Evolutionary conservation across 2,113 vertebrate genomes (phyloP), one percentile per base, ranked within the genome.

Genomic region (Scophthalmus maximus): DNA sequence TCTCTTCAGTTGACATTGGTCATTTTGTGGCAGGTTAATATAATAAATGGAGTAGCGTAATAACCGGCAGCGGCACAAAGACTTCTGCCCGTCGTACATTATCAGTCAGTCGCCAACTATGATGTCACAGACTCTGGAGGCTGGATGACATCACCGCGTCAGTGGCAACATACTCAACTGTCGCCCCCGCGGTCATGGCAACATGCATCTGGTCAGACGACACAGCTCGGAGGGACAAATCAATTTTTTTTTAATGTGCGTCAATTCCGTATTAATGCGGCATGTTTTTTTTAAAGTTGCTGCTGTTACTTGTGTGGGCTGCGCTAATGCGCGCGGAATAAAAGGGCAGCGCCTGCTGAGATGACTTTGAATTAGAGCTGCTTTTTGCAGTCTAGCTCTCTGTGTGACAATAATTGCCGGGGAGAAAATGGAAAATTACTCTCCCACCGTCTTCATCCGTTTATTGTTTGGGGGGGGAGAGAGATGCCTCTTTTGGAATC

Each of bases 211-310:
- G 57, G 56, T 81, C 57, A 51, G 59, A 70, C 42, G 70, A 44
- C 32, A 56, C 12, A 59, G 44, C 77, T 69, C 63, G 65, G 72
- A 63, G 57, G 47, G 73, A 77, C 62, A 55, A 47, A 64, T 79
- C n/a, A n/a, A n/a, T 82, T 68, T 56, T 63, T 78, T 76, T 83
- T 51, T 47, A 72, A 72, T 70, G 71, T 36, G 32, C 63, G 80
- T 78, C 76, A 69, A 79, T 77, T 69, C 66, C 27, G 61, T 78
- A 34, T 86, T 78, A 79, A 86, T 81, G 65, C 60, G 69, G 60
- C 62, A 73, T 76, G 64, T 79, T 88, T 89, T 80, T 88, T 89
- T 74, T 77, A 40, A 85, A 70, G 44, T 49, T 20, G 25, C 79
- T 70, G 77, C 57, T 26, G 53, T 73, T 56, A 73, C 62, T 50